A percentile compares a stretch with the other conserved stretches of the same genome.
Conservation (phyloP, 2,797 vertebrate genomes). For the Decapterus maruadsi region DNA sequence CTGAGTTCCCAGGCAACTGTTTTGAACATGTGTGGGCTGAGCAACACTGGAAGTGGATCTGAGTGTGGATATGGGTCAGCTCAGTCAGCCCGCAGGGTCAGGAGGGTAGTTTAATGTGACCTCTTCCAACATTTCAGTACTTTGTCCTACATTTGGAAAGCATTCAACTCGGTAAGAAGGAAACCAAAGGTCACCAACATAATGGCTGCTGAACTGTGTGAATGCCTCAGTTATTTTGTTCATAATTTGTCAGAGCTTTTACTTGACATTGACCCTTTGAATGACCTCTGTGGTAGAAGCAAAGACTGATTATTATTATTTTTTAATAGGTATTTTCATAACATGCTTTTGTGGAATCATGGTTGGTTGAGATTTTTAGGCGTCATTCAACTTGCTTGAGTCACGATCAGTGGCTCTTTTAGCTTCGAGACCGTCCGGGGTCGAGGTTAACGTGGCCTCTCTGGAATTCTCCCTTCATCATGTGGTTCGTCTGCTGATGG, state of each 20-base stretch:
- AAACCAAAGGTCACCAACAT: constrained; percentile 1
- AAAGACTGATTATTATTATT: background rate
- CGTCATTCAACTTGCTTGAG: background rate
- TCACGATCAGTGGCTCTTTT: constrained; percentile 45
- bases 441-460: constrained; percentile 55
- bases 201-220: background rate
- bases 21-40: constrained; percentile 15
- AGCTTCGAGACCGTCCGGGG: constrained; percentile 28
- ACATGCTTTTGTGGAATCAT: constrained; percentile 2
- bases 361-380: constrained; percentile 42
- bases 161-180: background rate
- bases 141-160: background rate
- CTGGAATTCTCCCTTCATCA: constrained; percentile 75
- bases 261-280: background rate
- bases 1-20: constrained; percentile 2
- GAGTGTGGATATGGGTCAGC: constrained; percentile 3
- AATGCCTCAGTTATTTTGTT: constrained; percentile 3
- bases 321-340: constrained; percentile 28
- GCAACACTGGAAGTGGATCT: background rate
- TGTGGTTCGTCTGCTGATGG: constrained; percentile 52
- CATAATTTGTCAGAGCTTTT: background rate
- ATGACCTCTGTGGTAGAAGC: background rate
- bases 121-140: background rate
- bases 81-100: background rate
- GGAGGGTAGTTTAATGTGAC: constrained; percentile 7